phyloP scores from a whole-genome alignment of 2,888 invertebrate genomes.

The Cynaeus angustus region DNA sequence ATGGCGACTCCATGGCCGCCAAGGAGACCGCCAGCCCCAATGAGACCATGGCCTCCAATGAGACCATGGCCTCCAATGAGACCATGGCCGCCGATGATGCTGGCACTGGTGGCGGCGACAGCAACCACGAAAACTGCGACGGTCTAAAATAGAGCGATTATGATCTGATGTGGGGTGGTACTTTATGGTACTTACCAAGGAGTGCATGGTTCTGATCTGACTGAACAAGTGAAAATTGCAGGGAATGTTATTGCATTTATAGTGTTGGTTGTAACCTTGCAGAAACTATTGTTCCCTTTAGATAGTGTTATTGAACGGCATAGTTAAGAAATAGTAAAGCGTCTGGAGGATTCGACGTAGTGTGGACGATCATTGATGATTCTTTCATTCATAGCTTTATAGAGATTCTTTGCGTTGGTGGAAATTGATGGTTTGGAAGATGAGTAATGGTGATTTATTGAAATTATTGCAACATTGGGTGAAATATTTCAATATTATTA shows the following conservation, averaged over 20 bases:
- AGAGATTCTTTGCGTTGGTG: background rate
- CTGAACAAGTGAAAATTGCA: conserved; percentile 40
- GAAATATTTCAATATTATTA: conserved; percentile 19
- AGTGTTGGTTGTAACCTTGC: conserved; percentile 47
- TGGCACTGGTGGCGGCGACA: conserved; percentile 43
- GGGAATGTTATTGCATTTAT: conserved; percentile 45
- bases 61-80: background rate
- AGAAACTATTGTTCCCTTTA: conserved; percentile 46
- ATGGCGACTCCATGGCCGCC: conserved; percentile 8
- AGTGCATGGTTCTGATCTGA: conserved; percentile 50
- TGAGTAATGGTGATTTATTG: background rate
- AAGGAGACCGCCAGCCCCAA: conserved; percentile 2
- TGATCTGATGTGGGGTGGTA: background rate
- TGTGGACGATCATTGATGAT: background rate
- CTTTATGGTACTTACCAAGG: conserved; percentile 45
- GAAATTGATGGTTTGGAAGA: background rate
- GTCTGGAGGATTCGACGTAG: conserved; percentile 11
- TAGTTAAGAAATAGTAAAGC: conserved; percentile 20
- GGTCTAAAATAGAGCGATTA: conserved; percentile 20
- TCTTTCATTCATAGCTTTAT: background rate
- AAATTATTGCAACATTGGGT: conserved; percentile 1
- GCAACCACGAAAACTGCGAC: conserved; percentile 43
- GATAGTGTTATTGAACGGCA: conserved; percentile 43
- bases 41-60: conserved; percentile 2
- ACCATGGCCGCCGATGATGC: conserved; percentile 25